Conservation (phyloP, 2,797 vertebrate genomes). For the Ispidina picta region DNA sequence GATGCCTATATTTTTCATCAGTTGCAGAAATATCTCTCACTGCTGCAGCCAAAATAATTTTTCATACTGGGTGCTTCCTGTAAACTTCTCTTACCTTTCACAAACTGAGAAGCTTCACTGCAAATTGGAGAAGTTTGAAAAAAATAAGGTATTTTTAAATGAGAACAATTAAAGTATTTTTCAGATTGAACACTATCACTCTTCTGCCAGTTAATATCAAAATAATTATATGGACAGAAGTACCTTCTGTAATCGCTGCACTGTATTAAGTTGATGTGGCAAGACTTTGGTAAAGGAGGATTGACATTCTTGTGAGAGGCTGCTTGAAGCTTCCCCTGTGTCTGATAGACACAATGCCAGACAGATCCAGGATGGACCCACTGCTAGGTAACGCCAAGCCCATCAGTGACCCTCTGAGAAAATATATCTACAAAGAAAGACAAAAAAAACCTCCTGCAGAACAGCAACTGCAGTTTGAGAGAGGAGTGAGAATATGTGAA, state of each 20-base stretch:
- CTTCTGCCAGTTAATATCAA: not conserved
- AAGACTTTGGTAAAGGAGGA: not conserved
- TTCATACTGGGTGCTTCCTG: not conserved
- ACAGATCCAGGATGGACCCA: rapidly evolving
- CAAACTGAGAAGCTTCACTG: not conserved
- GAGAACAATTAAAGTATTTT: not conserved
- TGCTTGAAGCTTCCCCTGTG: not conserved
- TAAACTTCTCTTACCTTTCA: not conserved
- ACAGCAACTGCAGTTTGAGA: not conserved
- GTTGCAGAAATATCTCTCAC: not conserved
- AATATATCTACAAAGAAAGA: not conserved
- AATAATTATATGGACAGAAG: not conserved
- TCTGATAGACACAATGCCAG: not conserved
- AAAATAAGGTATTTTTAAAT: not conserved
- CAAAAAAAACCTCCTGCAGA: not conserved
- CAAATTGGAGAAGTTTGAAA: not conserved
- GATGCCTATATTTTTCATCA: not conserved
- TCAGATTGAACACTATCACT: not conserved
- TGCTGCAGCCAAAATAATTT: not conserved
- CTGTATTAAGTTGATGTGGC: not conserved
- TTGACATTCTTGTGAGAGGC: not conserved
- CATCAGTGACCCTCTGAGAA: not conserved
- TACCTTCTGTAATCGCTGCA: not conserved
- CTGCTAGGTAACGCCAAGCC: not conserved
- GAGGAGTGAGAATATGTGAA: not conserved